A percentile compares a stretch with the other conserved stretches of the same genome.
Conservation (phyloP, 2,797 vertebrate genomes). For the Coracias cyanogaster region DNA sequence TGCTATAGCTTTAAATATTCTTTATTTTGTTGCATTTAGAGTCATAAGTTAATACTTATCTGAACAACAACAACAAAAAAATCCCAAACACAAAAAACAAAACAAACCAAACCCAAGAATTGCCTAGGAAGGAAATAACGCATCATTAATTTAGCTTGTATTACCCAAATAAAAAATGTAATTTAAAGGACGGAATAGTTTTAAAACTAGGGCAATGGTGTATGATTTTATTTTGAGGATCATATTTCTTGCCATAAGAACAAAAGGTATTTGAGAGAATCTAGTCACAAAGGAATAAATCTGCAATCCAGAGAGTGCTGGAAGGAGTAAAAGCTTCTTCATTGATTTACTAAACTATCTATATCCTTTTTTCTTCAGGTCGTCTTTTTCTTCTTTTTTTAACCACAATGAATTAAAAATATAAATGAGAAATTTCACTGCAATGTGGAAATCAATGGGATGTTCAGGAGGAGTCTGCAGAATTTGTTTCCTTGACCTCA, state of each 20-base stretch:
- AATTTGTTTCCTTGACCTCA: slow-evolving; percentile 53
- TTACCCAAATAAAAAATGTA: background rate
- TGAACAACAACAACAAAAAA: background rate
- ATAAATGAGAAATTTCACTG: slow-evolving; percentile 29
- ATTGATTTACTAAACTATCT: slow-evolving; percentile 11
- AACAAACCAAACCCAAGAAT: background rate
- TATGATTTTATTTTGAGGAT: background rate
- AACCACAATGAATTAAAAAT: slow-evolving; percentile 25
- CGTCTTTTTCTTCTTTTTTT: background rate
- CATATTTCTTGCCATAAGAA: background rate
- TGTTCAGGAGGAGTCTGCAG: background rate
- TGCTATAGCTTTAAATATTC: background rate
- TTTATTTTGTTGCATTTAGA: background rate
- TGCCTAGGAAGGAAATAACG: background rate
- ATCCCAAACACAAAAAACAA: accelerated
- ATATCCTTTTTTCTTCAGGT: background rate
- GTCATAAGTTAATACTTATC: background rate
- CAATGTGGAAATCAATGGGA: slow-evolving; percentile 12
- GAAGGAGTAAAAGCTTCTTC: background rate
- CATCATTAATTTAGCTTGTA: background rate
- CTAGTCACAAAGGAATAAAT: background rate
- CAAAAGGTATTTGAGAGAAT: background rate
- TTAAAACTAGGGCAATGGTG: background rate
- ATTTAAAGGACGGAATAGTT: background rate
- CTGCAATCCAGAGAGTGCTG: background rate